Base-by-base conservation (phyloP, 37 sponge, comb jelly and placozoan species). In the Halichondria panicea region DNA sequence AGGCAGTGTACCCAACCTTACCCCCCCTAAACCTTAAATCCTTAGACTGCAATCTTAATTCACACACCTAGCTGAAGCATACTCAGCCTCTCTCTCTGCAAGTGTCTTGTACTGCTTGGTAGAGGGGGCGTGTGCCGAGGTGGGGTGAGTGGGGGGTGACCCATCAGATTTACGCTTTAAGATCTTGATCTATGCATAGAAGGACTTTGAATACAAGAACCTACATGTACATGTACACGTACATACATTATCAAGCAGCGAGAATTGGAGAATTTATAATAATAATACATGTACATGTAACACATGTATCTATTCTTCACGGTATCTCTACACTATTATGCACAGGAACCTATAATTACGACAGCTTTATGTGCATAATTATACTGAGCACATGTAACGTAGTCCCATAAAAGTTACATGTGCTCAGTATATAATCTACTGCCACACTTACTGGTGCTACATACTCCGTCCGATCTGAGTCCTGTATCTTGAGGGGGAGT, bases 61-160 rank as follows among this genome's bases (percentile, higher is more conserved):
- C n/a, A n/a, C n/a, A n/a, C 41, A 88, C 88, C 89, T 70, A 8
- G 89, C 89, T 66, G 79, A 82, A 32, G 89, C 89, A 75, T 89
- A 89, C 34, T 77, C 89, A 18, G 80, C 84, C 31, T 89, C 89
- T 35, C 89, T 78, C 76, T 89, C 89, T 31, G 89, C 89, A 2
- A 89, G 64, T 43, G 78, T 72, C 42, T 79, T 89, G 45, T 81
- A 37, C 34, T 52, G 38, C 30, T 53, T 54, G 6, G 63, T 32
- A 18, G 83, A 37, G 7, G 37, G 22, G 31, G 41, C 1, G 53
- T 43, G 46, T 0, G 56, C 15, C 32, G 65, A n/a, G n/a, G 45
- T 55, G 4, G 19, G 22, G 5, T 55, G 35, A 45, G 50, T 48
- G 70, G 82, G 30, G 8, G 44, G 32, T 4, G 32, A 40, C 4